Conservation (phyloP, 2,888 invertebrate genomes). For the Campaea margaritaria region DNA sequence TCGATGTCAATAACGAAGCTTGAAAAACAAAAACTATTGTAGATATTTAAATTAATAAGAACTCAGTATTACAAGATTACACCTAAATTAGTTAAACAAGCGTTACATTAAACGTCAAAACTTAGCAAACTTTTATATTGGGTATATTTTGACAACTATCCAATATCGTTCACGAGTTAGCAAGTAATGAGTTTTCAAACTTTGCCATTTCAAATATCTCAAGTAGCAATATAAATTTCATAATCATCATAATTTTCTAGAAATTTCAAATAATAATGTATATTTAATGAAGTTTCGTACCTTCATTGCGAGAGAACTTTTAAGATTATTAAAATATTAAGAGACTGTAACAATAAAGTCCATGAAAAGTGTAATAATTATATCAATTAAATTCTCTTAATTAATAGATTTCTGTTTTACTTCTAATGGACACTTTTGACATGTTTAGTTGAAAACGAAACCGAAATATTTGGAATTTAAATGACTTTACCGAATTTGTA, state of each 20-base stretch:
- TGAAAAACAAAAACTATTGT: no score
- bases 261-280: slow-evolving; percentile 24
- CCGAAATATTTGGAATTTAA: neutral
- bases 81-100: no score
- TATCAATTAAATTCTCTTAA: slow-evolving; percentile 21
- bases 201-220: slow-evolving; percentile 10
- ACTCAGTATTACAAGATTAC: no score
- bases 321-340: slow-evolving; percentile 28
- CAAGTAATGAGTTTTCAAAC: slow-evolving; percentile 11
- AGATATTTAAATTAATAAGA: no score
- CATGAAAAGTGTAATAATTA: slow-evolving; percentile 13
- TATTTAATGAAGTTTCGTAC: slow-evolving; percentile 21
- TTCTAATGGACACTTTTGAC: neutral
- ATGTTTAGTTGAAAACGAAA: neutral
- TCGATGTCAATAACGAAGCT: no score
- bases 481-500: neutral
- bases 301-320: slow-evolving; percentile 22
- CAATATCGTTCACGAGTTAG: neutral
- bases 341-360: slow-evolving; percentile 11
- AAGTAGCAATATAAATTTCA: slow-evolving; percentile 21
- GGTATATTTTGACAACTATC: neutral
- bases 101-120: no score
- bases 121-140: no score
- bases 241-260: slow-evolving; percentile 16
- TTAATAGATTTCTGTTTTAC: neutral